Evolutionary conservation across 2,113 vertebrate species (phyloP).

Genomic region (Heterotis niloticus): DNA sequence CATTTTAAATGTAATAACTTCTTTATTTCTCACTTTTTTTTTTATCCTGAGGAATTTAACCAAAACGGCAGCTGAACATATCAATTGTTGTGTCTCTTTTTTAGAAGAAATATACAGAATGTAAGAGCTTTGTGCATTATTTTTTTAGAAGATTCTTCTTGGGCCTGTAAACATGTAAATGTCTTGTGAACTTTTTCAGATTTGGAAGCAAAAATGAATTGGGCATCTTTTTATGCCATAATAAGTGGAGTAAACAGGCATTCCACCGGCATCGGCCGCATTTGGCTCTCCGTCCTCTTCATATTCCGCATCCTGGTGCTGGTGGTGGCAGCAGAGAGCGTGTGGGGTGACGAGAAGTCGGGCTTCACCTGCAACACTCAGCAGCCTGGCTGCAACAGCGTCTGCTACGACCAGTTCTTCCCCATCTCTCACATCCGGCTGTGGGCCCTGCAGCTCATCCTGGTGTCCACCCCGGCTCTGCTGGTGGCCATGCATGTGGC

Average conservation of each 20-base stretch:
- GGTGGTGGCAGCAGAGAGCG: slow-evolving; percentile 92
- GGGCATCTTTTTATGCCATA: slow-evolving; percentile 89
- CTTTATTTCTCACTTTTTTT: too few relatives aligned
- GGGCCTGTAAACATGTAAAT: not conserved
- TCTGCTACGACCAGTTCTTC: slow-evolving; percentile 96
- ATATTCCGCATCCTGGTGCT: slow-evolving; percentile 96
- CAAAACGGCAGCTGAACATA: too few relatives aligned
- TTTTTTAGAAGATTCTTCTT: too few relatives aligned
- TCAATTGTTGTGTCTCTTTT: too few relatives aligned
- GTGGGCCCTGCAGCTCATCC: slow-evolving; percentile 93
- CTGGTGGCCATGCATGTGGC: slow-evolving; percentile 97
- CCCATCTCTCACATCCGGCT: slow-evolving; percentile 95
- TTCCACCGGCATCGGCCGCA: slow-evolving; percentile 88
- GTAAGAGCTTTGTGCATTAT: too few relatives aligned
- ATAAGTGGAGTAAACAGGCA: slow-evolving; percentile 95
- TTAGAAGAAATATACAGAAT: too few relatives aligned
- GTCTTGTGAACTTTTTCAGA: slow-evolving; percentile 58
- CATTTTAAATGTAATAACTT: too few relatives aligned
- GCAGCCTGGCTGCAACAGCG: slow-evolving; percentile 94
- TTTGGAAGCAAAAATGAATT: slow-evolving; percentile 89
- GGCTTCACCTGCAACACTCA: slow-evolving; percentile 96
- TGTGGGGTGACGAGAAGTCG: slow-evolving; percentile 94
- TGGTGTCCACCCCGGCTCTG: slow-evolving; percentile 90
- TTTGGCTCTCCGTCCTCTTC: slow-evolving; percentile 97
- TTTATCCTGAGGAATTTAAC: too few relatives aligned